Percentiles rank a stretch among this genome's conserved stretches.
Conservation (phyloP, 2,888 invertebrate species). For the Drosophila infuscata region DNA sequence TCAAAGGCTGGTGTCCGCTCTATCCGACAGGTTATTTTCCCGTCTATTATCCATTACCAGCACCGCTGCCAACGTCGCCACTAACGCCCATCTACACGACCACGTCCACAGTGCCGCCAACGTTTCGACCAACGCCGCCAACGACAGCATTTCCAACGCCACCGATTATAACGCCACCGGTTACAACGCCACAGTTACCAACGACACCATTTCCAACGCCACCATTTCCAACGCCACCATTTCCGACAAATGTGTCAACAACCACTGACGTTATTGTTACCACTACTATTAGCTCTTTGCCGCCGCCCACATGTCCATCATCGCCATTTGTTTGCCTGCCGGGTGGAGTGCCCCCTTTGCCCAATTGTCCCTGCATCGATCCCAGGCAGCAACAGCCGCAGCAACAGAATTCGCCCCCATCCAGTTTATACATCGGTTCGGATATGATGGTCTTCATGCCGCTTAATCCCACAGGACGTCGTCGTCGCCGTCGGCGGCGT, state of each 20-base stretch:
- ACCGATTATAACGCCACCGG: not conserved
- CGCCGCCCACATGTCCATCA: slow-evolving; percentile 65
- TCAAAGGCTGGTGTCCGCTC: slow-evolving; percentile 83
- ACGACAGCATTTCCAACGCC: slow-evolving; percentile 11
- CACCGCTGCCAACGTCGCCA: slow-evolving; percentile 61
- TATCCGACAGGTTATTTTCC: slow-evolving; percentile 79
- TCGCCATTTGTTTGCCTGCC: slow-evolving; percentile 80
- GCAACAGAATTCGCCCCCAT: not conserved
- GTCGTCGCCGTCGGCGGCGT: slow-evolving; percentile 68
- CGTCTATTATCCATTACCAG: slow-evolving; percentile 74
- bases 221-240: slow-evolving; percentile 23
- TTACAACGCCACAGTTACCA: not conserved
- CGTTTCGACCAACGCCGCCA: slow-evolving; percentile 54
- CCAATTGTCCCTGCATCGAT: slow-evolving; percentile 84
- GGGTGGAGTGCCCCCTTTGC: slow-evolving; percentile 77
- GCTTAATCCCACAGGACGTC: slow-evolving; percentile 55
- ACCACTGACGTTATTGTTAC: slow-evolving; percentile 32
- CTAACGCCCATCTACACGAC: slow-evolving; percentile 57
- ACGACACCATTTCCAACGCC: slow-evolving; percentile 28
- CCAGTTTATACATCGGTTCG: slow-evolving; percentile 52
- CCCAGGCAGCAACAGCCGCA: slow-evolving; percentile 59
- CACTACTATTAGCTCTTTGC: slow-evolving; percentile 37
- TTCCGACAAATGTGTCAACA: slow-evolving; percentile 18
- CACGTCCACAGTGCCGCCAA: slow-evolving; percentile 60
- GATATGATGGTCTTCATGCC: slow-evolving; percentile 80